phyloP scores from a whole-genome alignment of 2,888 invertebrate genomes.

The Diloba caeruleocephala region DNA sequence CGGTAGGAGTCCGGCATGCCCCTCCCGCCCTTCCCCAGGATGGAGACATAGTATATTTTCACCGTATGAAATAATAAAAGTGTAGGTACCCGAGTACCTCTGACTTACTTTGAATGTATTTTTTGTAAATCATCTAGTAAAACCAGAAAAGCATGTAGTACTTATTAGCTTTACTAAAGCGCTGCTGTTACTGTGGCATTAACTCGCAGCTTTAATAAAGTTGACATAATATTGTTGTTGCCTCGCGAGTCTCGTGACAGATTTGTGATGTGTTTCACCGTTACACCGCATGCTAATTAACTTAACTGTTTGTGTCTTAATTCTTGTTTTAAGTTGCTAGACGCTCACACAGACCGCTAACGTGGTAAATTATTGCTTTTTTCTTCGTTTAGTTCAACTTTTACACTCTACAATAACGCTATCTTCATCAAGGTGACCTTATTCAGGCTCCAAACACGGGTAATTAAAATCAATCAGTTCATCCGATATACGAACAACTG shows the following conservation, averaged over 20 bases:
- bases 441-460: conserved; percentile 14
- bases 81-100: too few species aligned
- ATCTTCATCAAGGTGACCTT: conserved; percentile 19
- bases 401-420: conserved; percentile 22
- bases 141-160: background rate
- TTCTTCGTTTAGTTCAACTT: conserved; percentile 2
- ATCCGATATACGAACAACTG: conserved; percentile 22
- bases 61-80: too few species aligned
- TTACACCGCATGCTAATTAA: conserved; percentile 64
- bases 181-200: conserved; percentile 14
- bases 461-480: conserved; percentile 36
- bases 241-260: conserved; percentile 59
- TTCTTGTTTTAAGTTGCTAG: conserved; percentile 44
- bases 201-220: conserved; percentile 53
- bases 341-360: conserved; percentile 32
- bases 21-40: too few species aligned
- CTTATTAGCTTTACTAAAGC: conserved; percentile 10
- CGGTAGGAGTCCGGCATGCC: too few species aligned
- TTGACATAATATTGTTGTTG: conserved; percentile 68
- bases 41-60: too few species aligned
- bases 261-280: conserved; percentile 61
- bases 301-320: conserved; percentile 57
- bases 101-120: too few species aligned
- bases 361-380: conserved; percentile 26
- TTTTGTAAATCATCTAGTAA: too few species aligned